Conservation (phyloP, 64 coral and sea anemone genomes). For the Pocillopora damicornis region DNA sequence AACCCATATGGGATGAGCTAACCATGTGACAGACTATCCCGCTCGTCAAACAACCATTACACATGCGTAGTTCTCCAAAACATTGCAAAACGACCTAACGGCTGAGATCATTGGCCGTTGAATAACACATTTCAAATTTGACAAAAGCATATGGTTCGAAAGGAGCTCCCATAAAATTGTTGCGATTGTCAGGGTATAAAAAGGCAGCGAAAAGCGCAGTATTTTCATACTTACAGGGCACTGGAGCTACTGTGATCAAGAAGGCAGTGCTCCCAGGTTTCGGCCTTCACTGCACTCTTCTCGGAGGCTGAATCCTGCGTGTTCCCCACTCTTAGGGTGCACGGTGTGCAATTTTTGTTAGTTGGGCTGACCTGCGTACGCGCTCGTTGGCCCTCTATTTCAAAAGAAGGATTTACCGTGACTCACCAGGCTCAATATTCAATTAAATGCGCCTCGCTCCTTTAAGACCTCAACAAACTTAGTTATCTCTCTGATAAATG, state of each 20-base stretch:
- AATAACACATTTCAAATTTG: not conserved
- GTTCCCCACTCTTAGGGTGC: slow-evolving; percentile 83
- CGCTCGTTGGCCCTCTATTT: slow-evolving; percentile 73
- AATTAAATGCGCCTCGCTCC: too few relatives aligned
- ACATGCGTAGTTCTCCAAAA: not conserved
- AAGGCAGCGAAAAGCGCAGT: slow-evolving; percentile 5
- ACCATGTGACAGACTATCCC: not conserved
- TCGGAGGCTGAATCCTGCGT: slow-evolving; percentile 73
- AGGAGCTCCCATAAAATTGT: slow-evolving; percentile 54
- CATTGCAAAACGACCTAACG: not conserved
- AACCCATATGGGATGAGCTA: not conserved
- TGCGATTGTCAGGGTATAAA: slow-evolving; percentile 43
- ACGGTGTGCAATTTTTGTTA: slow-evolving; percentile 96
- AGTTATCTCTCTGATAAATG: not conserved
- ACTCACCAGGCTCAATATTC: too few relatives aligned
- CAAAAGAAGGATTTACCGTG: not conserved
- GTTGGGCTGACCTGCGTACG: slow-evolving; percentile 85
- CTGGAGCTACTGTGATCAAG: slow-evolving; percentile 86
- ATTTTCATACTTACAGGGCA: slow-evolving; percentile 92
- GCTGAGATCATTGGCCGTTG: slow-evolving; percentile 22
- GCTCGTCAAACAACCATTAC: not conserved
- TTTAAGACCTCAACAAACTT: too few relatives aligned
- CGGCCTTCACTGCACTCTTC: slow-evolving; percentile 68
- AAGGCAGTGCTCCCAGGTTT: slow-evolving; percentile 79
- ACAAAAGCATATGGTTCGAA: slow-evolving; percentile 11